Evolutionary conservation across 2,113 vertebrate genomes (phyloP).

Genomic region (Crotalus tigris): DNA sequence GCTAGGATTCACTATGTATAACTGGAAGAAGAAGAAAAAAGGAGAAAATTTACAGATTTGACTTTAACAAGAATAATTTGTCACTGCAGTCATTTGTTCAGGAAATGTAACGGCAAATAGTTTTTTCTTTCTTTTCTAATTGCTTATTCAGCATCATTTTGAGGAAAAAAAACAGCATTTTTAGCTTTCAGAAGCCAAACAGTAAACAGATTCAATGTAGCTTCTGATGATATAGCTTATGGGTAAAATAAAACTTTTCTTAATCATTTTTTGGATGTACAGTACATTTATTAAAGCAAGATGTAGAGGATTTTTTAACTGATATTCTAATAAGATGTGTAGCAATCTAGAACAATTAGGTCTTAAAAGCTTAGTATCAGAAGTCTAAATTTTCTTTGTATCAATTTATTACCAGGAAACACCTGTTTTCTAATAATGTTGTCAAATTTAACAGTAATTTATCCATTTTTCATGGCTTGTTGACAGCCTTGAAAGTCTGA

Average conservation of each 20-base stretch:
- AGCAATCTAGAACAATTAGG: constrained; percentile 39
- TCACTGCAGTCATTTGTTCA: constrained; percentile 26
- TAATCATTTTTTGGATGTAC: constrained; percentile 41
- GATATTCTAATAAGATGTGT: constrained; percentile 38
- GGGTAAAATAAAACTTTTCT: constrained; percentile 32
- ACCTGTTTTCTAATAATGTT: constrained; percentile 27
- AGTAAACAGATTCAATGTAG: constrained; percentile 18
- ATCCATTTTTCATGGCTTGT: background rate
- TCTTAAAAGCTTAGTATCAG: constrained; percentile 50
- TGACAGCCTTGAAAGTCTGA: rapidly evolving
- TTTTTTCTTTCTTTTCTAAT: background rate
- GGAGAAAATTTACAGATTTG: constrained; percentile 31
- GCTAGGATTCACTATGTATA: constrained; percentile 41
- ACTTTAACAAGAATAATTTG: constrained; percentile 34
- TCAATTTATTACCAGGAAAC: constrained; percentile 11
- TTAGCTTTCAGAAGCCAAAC: constrained; percentile 19
- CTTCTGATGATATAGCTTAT: constrained; percentile 23
- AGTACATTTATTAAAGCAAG: constrained; percentile 51
- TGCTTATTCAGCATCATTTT: constrained; percentile 30
- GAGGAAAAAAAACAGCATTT: constrained; percentile 13
- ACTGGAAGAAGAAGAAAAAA: constrained; percentile 55
- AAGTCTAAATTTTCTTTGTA: constrained; percentile 22
- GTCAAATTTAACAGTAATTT: background rate
- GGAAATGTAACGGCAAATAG: background rate
- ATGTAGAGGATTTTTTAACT: constrained; percentile 45